Conservation (phyloP, 2,888 invertebrate species). For the Ochropacha duplaris region DNA sequence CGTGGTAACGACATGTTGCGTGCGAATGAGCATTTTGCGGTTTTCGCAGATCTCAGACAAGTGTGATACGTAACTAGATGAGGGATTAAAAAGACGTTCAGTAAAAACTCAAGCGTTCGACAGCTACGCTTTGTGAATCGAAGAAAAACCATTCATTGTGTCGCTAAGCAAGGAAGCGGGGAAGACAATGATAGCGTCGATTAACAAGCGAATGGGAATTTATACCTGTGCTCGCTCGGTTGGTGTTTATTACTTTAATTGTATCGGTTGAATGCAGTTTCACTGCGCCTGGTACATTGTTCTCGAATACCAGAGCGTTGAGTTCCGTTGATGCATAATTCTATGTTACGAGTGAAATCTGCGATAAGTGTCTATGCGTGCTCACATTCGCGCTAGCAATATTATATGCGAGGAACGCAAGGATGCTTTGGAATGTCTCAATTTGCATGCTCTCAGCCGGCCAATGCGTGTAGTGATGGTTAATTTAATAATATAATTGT, state of each 20-base stretch:
- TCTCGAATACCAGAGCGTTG: slow-evolving; percentile 62
- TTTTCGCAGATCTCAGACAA: slow-evolving; percentile 59
- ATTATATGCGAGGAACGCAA: slow-evolving; percentile 60
- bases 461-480: slow-evolving; percentile 37
- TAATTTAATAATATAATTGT: slow-evolving; percentile 34
- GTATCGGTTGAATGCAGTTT: slow-evolving; percentile 74
- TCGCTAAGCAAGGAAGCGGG: slow-evolving; percentile 64
- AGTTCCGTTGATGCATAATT: slow-evolving; percentile 68
- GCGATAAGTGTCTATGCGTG: slow-evolving; percentile 55
- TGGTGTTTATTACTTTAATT: slow-evolving; percentile 75
- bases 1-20: slow-evolving; percentile 53
- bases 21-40: slow-evolving; percentile 65
- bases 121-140: slow-evolving; percentile 61
- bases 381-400: slow-evolving; percentile 45
- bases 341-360: slow-evolving; percentile 70
- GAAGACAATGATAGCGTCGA: slow-evolving; percentile 75
- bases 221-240: slow-evolving; percentile 58
- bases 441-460: slow-evolving; percentile 41
- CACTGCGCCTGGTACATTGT: slow-evolving; percentile 66
- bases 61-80: slow-evolving; percentile 45
- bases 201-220: slow-evolving; percentile 73
- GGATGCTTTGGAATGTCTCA: slow-evolving; percentile 46
- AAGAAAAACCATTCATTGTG: slow-evolving; percentile 72
- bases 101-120: slow-evolving; percentile 57
- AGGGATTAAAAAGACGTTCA: slow-evolving; percentile 31